Conservation (phyloP, 2,797 vertebrate species). For the Cynodonichthys magdalenae region DNA sequence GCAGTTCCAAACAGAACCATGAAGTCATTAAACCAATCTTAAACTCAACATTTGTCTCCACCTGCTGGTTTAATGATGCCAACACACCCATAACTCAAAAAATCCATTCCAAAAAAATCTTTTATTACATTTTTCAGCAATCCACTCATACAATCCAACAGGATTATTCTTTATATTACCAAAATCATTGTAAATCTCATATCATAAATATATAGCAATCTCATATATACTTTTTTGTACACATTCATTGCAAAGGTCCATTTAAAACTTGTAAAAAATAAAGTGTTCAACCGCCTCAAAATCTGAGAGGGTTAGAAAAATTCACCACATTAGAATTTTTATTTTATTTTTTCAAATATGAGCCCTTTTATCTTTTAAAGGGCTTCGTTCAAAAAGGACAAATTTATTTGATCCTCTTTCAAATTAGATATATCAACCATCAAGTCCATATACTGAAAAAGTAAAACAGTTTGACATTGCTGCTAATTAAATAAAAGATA, state of each 20-base stretch:
- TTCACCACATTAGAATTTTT: slow-evolving; percentile 37
- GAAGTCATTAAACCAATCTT: not conserved
- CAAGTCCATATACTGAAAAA: slow-evolving; percentile 37
- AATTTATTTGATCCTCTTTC: slow-evolving; percentile 50
- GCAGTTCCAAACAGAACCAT: no score
- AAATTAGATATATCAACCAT: slow-evolving; percentile 8
- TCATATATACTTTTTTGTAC: slow-evolving; percentile 75
- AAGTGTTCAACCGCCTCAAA: slow-evolving; percentile 60
- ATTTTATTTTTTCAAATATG: slow-evolving; percentile 43
- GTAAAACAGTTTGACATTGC: slow-evolving; percentile 50
- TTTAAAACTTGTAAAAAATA: slow-evolving; percentile 59
- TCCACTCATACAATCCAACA: slow-evolving; percentile 58
- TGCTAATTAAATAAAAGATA: slow-evolving; percentile 76
- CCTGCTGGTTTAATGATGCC: slow-evolving; percentile 48
- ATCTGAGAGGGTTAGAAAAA: slow-evolving; percentile 43
- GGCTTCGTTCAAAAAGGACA: slow-evolving; percentile 35
- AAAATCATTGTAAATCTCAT: slow-evolving; percentile 66
- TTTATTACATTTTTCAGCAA: slow-evolving; percentile 71
- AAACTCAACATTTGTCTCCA: slow-evolving; percentile 41
- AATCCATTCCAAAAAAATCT: not conserved
- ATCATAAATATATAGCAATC: slow-evolving; percentile 75
- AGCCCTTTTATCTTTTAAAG: slow-evolving; percentile 36
- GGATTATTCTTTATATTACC: slow-evolving; percentile 67
- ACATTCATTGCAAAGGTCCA: slow-evolving; percentile 71
- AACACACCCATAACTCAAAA: not conserved